These are phyloP conservation scores for Trididemnum clinides DNA, from an alignment of 23 tunicate genomes.

Conservation along the genomic window DNA sequence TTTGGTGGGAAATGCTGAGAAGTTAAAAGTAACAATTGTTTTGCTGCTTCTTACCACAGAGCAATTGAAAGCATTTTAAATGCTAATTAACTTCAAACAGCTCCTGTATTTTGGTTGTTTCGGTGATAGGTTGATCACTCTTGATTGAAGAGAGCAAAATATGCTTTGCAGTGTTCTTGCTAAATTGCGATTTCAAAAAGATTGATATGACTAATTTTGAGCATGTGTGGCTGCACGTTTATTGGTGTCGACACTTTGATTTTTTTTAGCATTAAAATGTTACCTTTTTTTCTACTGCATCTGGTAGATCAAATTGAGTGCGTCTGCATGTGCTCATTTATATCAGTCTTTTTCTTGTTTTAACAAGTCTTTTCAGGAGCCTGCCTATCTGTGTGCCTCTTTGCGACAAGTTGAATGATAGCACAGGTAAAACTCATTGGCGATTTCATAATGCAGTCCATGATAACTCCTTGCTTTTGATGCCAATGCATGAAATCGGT, in stretches of 20 bases:
- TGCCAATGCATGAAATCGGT: too few relatives aligned
- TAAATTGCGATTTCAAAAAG: constrained; percentile 20
- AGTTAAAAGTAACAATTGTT: constrained; percentile 16
- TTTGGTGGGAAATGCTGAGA: background rate
- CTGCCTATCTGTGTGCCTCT: constrained; percentile 35
- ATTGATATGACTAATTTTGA: background rate
- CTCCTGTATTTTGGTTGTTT: background rate
- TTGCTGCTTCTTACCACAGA: constrained; percentile 39
- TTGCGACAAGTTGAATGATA: background rate
- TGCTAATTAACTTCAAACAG: background rate
- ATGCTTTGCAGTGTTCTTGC: constrained; percentile 17
- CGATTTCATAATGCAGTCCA: constrained; percentile 31
- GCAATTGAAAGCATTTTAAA: background rate
- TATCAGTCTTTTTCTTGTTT: constrained; percentile 21
- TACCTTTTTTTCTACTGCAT: too few relatives aligned
- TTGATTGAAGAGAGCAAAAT: too few relatives aligned
- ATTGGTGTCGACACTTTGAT: background rate
- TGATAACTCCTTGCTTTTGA: constrained; percentile 20
- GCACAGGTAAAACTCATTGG: constrained; percentile 1
- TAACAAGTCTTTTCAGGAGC: constrained; percentile 30
- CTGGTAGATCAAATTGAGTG: too few relatives aligned
- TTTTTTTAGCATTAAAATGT: too few relatives aligned
- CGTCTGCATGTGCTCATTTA: too few relatives aligned
- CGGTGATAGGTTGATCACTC: too few relatives aligned
- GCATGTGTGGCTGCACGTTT: background rate